phyloP scores from a whole-genome alignment of 2,113 vertebrate genomes.

The Colinus virginianus region DNA sequence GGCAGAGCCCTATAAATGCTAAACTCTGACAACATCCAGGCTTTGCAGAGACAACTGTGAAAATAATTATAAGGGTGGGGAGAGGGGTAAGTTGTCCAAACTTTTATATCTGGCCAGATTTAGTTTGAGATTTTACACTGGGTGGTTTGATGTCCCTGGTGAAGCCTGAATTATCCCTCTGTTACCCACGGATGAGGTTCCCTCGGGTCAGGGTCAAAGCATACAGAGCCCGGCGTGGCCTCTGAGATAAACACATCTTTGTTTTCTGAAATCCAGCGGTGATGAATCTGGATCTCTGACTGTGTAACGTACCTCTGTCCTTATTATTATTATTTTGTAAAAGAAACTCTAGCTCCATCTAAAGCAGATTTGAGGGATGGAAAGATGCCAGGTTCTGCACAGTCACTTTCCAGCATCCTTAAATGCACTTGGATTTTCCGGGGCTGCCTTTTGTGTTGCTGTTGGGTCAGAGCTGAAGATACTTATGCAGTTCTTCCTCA shows the following conservation, averaged over 20 bases:
- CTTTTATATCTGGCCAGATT: slow-evolving; percentile 14
- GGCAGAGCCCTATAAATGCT: not conserved
- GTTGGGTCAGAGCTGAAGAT: not conserved
- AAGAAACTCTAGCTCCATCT: slow-evolving; percentile 55
- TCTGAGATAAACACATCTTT: slow-evolving; percentile 34
- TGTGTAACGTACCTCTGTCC: not conserved
- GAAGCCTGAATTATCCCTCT: slow-evolving; percentile 3
- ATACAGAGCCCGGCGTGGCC: not conserved
- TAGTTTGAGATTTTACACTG: slow-evolving; percentile 9
- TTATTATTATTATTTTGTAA: not conserved
- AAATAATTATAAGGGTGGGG: slow-evolving; percentile 44
- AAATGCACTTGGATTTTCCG: slow-evolving; percentile 23
- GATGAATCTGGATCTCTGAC: not conserved
- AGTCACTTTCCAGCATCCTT: slow-evolving; percentile 38
- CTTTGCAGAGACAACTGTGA: slow-evolving; percentile 18
- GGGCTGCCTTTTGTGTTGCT: not conserved
- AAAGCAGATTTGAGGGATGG: slow-evolving; percentile 42
- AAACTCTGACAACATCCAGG: not conserved
- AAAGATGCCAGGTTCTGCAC: not conserved
- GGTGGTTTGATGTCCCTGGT: not conserved
- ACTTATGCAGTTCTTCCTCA: not conserved
- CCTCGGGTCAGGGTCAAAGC: slow-evolving; percentile 44
- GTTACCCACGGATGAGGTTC: slow-evolving; percentile 52
- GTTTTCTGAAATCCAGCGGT: slow-evolving; percentile 19
- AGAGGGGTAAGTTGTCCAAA: slow-evolving; percentile 1